These are phyloP conservation scores for Dolichoris vasculosae DNA, from an alignment of 1,140 invertebrate genomes.

Conservation along the genomic window DNA sequence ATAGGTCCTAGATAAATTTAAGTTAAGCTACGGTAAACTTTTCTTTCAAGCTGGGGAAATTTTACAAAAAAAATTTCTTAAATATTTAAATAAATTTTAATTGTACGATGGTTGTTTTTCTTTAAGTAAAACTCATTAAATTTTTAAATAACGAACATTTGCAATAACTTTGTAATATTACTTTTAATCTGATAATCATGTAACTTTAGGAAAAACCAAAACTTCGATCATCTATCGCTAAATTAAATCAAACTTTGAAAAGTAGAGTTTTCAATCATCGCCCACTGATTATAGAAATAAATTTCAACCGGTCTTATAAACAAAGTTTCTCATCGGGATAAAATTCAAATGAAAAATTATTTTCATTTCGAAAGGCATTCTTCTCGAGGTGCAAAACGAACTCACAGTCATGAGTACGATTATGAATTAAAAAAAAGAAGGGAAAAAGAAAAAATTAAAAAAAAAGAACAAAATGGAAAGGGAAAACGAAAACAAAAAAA, in stretches of 20 bases:
- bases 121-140: not conserved
- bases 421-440: not conserved
- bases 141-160: not conserved
- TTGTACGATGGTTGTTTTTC: not conserved
- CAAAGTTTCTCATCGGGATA: not conserved
- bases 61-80: not conserved
- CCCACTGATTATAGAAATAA: not conserved
- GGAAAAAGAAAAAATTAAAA: not conserved
- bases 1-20: not conserved
- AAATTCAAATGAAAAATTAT: slow-evolving; percentile 15
- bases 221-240: not conserved
- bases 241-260: not conserved
- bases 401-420: not conserved
- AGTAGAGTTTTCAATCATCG: not conserved
- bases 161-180: not conserved
- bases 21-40: not conserved
- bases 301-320: not conserved
- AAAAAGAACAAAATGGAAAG: not conserved
- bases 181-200: not conserved
- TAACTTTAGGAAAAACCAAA: not conserved
- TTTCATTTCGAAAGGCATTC: not conserved
- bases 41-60: not conserved
- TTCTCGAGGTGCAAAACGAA: not conserved
- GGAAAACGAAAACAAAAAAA: not conserved
- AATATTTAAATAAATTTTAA: not conserved